Base-by-base conservation (phyloP, 2,113 vertebrate species). In the Ondatra zibethicus region DNA sequence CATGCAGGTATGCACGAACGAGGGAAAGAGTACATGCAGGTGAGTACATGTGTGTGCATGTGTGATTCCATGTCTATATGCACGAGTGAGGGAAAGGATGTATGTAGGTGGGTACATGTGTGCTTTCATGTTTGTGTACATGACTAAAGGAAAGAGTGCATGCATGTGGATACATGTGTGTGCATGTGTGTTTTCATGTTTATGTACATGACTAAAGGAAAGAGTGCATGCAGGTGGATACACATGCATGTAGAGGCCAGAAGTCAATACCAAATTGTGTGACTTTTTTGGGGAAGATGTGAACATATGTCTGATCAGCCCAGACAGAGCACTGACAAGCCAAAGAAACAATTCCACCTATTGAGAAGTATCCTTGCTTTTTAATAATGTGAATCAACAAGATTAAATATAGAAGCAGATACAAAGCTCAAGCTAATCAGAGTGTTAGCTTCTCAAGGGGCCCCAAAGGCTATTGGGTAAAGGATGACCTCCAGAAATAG, bases 291-390 rank as follows among this genome's bases (percentile, higher is more conserved):
- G 29, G 81, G 39, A 29, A 33, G 4, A 65, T 66, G 61, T 23
- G 42, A 47, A 68, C 31, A 86, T 42, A 31, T 42, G 6, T 42
- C n/a, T 17, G 3, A 1, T 36, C 42, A 68, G 16, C 63, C 63
- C 17, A 23, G 63, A 50, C 29, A 68, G 31, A 5, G 17, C 58
- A 23, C 42, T 86, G 42, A 23, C 63, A 47, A 45, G 19, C 42
- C 17, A 13, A 61, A 85, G 23, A 65, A 66, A 47, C 17, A 66
- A 33, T 3, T 45, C 42, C 29, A 4, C 23, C 58, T 12, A 6
- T 86, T 94, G 21, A 76, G 21, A 76, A 42, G 11, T 76, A 45
- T 13, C 42, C 25, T 84, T 93, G 68, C 52, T 93, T 92, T 89
- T 73, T 19, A 82, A 85, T 85, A 42, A 85, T 75, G 4, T 33